Base-by-base conservation (phyloP, 2,113 vertebrate genomes). In the Dicentrarchus labrax region DNA sequence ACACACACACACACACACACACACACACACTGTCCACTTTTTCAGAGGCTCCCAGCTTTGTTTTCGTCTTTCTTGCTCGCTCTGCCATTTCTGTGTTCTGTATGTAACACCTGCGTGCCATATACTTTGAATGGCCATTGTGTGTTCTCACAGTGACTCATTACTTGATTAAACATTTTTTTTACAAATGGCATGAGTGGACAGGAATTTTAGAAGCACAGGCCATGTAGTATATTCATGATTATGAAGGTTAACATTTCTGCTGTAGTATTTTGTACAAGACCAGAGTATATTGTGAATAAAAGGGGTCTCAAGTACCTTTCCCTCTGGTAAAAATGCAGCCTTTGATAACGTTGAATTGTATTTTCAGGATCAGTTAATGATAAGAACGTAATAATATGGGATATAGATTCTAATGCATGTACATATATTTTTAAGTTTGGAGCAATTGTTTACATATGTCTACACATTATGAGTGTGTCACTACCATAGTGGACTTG, bases 1-100 rank as follows among this genome's bases (percentile, higher is more conserved):
- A 38, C 51, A n/a, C 65, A 81, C 71, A 94, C 94, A 50, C n/a
- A 51, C 30, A 53, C 22, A 16, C 22, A n/a, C 65, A 81, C 71
- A 94, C 94, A 50, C n/a, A 51, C 30, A 53, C 22, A 16, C 22
- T 4, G 7, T 77, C 10, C 53, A 6, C 66, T n/a, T 64, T 24
- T 30, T 5, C 16, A 65, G 13, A 3, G 4, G 6, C 47, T 45
- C n/a, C 6, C 6, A 22, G 57, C 65, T 50, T 45, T 48, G 8
- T 56, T 15, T 77, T 66, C 47, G 16, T n/a, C 6, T 43, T 22
- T 71, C 39, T 67, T 15, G 15, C 39, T 51, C 0, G 2, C 10
- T 64, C 62, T 65, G 9, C 13, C 50, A 83, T 1, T n/a, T 82
- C 38, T 56, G 0, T 79, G 43, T 53, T 7, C 8, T 56, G 9